Base-by-base conservation (phyloP, 1,140 invertebrate species). In the Archivesica marissinica region DNA sequence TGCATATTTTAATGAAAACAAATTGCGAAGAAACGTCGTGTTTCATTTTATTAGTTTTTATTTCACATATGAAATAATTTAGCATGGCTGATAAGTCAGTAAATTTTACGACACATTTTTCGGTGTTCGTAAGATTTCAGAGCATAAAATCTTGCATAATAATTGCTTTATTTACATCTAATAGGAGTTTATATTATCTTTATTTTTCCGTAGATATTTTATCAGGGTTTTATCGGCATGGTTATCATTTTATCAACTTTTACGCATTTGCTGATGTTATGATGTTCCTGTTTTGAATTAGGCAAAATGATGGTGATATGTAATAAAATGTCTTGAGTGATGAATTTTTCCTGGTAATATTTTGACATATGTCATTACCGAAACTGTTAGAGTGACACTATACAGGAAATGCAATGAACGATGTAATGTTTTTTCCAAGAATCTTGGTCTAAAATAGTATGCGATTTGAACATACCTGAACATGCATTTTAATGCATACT, bases 81-180 rank as follows among this genome's bases (percentile, higher is more conserved):
- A 66, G 23, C 56, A 30, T n/a, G 20, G 30, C 25, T 28, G 77
- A 79, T 79, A 66, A 66, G 41, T 17, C 41, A 17, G n/a, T 47
- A 35, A 17, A n/a, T 47, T 79, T 79, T 66, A 79, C 30, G 35
- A 41, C 77, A 39, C 23, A 47, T 79, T 79, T 59, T 64, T 79
- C 76, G 9, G 30, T 79, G 77, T 79, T 79, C 59, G 25, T 6
- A 61, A 64, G 17, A 79, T 66, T 66, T 50, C 23, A 17, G 77
- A 54, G 41, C 59, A 79, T 79, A 66, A 79, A 79, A 79, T 50
- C 77, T 79, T 79, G 52, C 77, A 47, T 79, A 79, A 79, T 79
- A 79, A 66, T 79, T 79, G 56, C 59, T 79, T 79, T 79, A 79
- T 79, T 79, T 50, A 79, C 56, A 35, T 41, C 35, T 17, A 13